These are phyloP conservation scores for Nomada fucata DNA, from an alignment of 2,888 invertebrate species.

Conservation along the genomic window DNA sequence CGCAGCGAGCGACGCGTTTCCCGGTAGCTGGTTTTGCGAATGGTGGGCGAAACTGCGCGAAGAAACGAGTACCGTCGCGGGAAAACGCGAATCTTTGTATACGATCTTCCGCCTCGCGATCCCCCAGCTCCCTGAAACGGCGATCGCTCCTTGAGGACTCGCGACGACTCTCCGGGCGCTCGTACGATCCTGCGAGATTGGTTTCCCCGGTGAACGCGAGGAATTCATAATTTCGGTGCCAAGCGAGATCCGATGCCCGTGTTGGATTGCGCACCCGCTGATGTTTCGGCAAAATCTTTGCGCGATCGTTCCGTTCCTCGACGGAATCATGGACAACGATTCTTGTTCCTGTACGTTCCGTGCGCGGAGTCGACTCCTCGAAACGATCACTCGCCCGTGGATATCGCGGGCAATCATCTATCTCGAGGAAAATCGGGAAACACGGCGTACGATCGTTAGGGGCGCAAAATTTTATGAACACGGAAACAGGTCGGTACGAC, in stretches of 20 bases:
- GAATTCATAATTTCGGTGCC: slow-evolving; percentile 34
- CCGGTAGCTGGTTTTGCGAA: slow-evolving; percentile 56
- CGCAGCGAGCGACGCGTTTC: slow-evolving; percentile 73
- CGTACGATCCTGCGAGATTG: slow-evolving; percentile 67
- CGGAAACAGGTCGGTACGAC: slow-evolving; percentile 27
- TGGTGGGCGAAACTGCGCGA: slow-evolving; percentile 54
- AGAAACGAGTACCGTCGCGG: slow-evolving; percentile 46
- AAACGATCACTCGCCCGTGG: background rate
- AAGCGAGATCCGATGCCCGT: no score
- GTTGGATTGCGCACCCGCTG: no score
- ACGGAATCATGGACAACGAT: background rate
- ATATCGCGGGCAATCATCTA: no score
- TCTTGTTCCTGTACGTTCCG: background rate
- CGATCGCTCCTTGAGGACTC: slow-evolving; percentile 79
- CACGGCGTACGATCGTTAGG: background rate
- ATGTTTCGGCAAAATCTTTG: no score
- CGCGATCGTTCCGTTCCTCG: no score
- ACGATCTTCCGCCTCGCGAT: slow-evolving; percentile 65
- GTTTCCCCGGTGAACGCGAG: slow-evolving; percentile 54
- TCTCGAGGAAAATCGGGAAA: no score
- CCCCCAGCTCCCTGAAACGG: slow-evolving; percentile 49
- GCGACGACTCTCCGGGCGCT: slow-evolving; percentile 72
- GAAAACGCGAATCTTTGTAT: slow-evolving; percentile 74
- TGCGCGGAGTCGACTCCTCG: background rate
- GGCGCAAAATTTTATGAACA: slow-evolving; percentile 19